phyloP scores from a whole-genome alignment of 1,140 invertebrate species.

The Pseudomyrmex concolor region DNA sequence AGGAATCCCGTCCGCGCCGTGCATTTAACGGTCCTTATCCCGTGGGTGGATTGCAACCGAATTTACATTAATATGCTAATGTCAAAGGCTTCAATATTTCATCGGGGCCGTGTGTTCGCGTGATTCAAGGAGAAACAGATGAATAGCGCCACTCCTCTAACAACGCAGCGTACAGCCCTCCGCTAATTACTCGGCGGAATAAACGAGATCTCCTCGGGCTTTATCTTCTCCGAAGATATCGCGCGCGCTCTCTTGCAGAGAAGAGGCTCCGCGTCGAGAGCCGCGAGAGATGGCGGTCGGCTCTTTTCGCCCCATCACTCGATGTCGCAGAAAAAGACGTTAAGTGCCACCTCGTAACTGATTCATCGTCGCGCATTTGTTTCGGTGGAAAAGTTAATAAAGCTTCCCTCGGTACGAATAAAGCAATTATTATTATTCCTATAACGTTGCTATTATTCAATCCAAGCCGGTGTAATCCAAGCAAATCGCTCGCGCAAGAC shows the following conservation, averaged over 20 bases:
- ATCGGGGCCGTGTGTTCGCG: background rate
- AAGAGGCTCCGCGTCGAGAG: constrained; percentile 8
- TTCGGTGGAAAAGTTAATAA: constrained; percentile 54
- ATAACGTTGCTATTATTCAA: constrained; percentile 13
- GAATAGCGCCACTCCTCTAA: constrained; percentile 65
- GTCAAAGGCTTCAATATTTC: constrained; percentile 33
- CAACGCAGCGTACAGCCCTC: constrained; percentile 63
- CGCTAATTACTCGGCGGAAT: constrained; percentile 70
- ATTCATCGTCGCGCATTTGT: constrained; percentile 56
- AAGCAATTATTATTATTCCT: constrained; percentile 52
- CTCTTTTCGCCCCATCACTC: constrained; percentile 1
- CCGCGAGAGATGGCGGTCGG: background rate
- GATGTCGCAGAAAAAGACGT: constrained; percentile 26
- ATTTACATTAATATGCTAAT: constrained; percentile 38
- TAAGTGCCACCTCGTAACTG: constrained; percentile 42
- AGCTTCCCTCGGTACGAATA: constrained; percentile 21
- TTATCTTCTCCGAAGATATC: constrained; percentile 60
- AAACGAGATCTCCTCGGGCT: constrained; percentile 54
- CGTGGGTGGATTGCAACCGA: background rate
- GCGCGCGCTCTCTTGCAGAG: background rate
- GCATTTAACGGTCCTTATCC: background rate
- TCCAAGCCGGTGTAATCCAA: background rate
- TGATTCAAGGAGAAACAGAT: constrained; percentile 53
- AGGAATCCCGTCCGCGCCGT: too few relatives aligned
- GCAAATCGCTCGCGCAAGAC: background rate